Base-by-base conservation (phyloP, 2,113 vertebrate genomes). In the Salvator merianae region DNA sequence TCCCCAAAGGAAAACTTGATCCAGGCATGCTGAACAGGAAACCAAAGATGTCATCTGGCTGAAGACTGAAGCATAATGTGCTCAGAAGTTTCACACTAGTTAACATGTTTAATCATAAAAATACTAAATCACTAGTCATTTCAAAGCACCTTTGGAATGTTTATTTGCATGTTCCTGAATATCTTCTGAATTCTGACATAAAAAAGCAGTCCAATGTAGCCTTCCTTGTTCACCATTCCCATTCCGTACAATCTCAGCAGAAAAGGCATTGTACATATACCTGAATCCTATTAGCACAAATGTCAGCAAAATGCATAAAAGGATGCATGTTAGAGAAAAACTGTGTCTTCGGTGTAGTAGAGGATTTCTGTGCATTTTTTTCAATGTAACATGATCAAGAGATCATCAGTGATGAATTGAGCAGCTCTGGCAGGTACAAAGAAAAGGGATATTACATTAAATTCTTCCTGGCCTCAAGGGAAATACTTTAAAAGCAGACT, bases 361-460 rank as follows among this genome's bases (percentile, higher is more conserved):
- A 85, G 77, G 1, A 18, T 85, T 47, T 38, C 30, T 47, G 36
- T 85, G 18, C 13, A 62, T 75, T 83, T 82, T 2, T 8, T 89
- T 87, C 72, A 71, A 87, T 38, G 65, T 24, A 85, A 68, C 24
- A 2, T 47, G n/a, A 87, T 43, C 73, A 89, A 66, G n/a, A 81
- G n/a, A 18, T 53, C 4, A 83, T 34, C 70, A 20, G 7, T 16
- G 0, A 77, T 87, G 63, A 38, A 66, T 81, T 3, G 82, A 24
- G 5, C 20, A 89, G 66, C 20, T 50, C 36, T 74, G 40, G 63
- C 32, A 82, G 26, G 14, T 14, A 81, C 63, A 36, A 65, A 84
- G 65, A 83, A 83, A 82, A 0, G 78, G 76, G 84, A 36, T 5
- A 50, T 34, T 0, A 79, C 81, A 30, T 53, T 65, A 68, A 36